Evolutionary conservation across 2,113 vertebrate species (phyloP).

Genomic region (Puntigrus tetrazona): DNA sequence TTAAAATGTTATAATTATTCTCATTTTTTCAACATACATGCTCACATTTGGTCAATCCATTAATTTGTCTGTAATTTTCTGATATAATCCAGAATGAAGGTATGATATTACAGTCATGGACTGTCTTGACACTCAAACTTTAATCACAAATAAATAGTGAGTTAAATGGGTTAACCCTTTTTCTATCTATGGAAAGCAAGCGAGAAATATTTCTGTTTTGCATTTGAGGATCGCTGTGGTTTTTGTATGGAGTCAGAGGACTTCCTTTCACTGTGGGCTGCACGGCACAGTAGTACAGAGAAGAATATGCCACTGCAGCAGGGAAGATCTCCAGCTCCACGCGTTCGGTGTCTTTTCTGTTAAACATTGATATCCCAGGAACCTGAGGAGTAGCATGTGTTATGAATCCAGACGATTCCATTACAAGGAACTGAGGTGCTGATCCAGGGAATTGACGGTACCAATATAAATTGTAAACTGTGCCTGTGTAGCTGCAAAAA

Average conservation of each 20-base stretch:
- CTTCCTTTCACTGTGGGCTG: slow-evolving; percentile 11
- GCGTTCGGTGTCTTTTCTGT: not conserved
- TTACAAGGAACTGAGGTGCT: slow-evolving; percentile 5
- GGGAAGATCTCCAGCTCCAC: not conserved
- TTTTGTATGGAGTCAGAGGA: not conserved
- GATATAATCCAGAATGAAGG: not conserved
- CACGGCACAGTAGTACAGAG: slow-evolving; percentile 38
- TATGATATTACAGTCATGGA: not conserved
- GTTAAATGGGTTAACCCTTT: not conserved
- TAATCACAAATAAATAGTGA: not conserved
- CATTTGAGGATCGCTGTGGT: not conserved
- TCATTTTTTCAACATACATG: not conserved
- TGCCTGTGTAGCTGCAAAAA: not conserved
- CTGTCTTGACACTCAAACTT: not conserved
- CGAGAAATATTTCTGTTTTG: not conserved
- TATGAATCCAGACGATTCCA: not conserved
- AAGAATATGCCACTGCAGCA: not conserved
- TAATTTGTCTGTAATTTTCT: not conserved
- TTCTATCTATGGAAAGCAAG: not conserved
- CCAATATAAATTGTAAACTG: not conserved
- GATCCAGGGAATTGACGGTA: slow-evolving; percentile 21
- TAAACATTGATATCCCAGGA: not conserved
- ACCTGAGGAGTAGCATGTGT: not conserved
- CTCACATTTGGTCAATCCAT: not conserved
- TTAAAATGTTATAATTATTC: too few relatives aligned